Evolutionary conservation across 2,888 invertebrate species (phyloP), one percentile per base, ranked within the genome.

Genomic region (Xestobium rufovillosum): DNA sequence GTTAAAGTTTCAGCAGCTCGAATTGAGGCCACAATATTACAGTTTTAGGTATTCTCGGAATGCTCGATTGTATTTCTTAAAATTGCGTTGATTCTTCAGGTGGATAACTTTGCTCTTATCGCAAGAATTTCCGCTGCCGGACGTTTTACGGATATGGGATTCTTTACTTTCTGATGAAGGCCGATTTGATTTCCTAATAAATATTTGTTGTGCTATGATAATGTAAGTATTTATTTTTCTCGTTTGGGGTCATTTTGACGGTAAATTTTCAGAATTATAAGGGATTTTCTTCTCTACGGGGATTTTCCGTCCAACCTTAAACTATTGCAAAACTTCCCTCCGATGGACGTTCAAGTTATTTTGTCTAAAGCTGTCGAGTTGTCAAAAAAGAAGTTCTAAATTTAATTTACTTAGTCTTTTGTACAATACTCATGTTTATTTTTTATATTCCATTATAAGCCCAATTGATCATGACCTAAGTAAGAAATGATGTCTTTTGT

Each of bases 121-220:
- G 2, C 97, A 98, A 72, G 97, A 98, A 68, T 97, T 97, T 66
- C 86, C 91, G 13, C 70, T 98, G 48, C 97, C 98, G 26, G 97
- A 98, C 66, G 92, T 98, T 1, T 80, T 97, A 55, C 75, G 95
- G 45, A 83, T 98, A 55, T 98, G 98, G 98, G 98, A 98, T 64
- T 87, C 94, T 0, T 67, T 98, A 34, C 90, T 98, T 61, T 83
- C 96, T 1, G 95, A 96, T 65, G 73, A 80, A 34, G 75, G 82
- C 36, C 75, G 97, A 56, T 96, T 97, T 62, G 79, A 85, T 55
- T 95, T 92, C 59, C 78, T 97, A 2, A 83, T 92, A 44, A 79
- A 84, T 60, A 83, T 96, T 39, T 96, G 96, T 66, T 89, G 92
- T 70, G 90, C 96, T 54, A 98, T 98, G 97, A 86, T 98, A 51